Percentiles rank a stretch among this genome's conserved stretches.
Evolutionary conservation across 2,113 vertebrate genomes (phyloP).

Genomic region (Murina feae): DNA sequence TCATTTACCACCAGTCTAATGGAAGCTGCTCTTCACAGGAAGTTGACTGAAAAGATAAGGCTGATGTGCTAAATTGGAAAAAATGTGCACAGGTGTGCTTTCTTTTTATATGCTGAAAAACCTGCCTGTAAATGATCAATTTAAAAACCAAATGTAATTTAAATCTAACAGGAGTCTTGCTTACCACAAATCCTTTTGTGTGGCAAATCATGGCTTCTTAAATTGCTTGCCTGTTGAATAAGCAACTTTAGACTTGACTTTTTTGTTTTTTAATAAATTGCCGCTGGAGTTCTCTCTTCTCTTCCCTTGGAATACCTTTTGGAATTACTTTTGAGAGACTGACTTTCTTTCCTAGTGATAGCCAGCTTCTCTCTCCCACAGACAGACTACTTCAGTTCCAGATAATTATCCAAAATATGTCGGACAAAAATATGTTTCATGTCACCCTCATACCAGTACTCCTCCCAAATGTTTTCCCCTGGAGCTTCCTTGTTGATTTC

Average conservation of each 20-base stretch:
- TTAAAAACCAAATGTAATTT: constrained; percentile 56
- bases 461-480: neutral
- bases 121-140: neutral
- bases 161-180: constrained; percentile 7
- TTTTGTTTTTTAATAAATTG: neutral
- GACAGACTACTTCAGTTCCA: neutral
- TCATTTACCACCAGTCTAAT: neutral
- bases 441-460: neutral
- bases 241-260: neutral
- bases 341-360: neutral
- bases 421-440: neutral
- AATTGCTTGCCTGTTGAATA: constrained; percentile 10
- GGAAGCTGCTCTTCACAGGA: neutral
- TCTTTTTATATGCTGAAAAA: constrained; percentile 12
- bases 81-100: neutral
- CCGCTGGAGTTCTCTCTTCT: neutral
- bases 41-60: neutral
- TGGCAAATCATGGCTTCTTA: neutral
- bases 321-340: neutral
- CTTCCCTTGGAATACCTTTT: neutral
- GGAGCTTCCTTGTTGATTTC: neutral
- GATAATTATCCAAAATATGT: neutral
- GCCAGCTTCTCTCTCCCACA: neutral
- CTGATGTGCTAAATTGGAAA: neutral
- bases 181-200: neutral